Evolutionary conservation across 35 echinoderm and acorn worm genomes (phyloP), one percentile per base, ranked within the genome.

Genomic region (Heliocidaris erythrogramma): DNA sequence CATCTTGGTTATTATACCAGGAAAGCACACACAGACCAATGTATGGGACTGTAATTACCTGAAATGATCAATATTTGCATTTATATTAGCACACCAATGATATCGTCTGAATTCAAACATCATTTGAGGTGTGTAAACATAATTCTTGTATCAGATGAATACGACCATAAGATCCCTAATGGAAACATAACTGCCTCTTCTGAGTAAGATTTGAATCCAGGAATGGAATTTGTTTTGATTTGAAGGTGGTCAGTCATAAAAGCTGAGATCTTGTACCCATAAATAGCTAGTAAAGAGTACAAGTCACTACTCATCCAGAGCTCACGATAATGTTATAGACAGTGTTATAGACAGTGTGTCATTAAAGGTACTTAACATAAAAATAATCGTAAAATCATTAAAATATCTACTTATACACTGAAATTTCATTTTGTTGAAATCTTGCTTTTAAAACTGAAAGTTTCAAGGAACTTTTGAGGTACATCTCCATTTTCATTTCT

Each of bases 11-110:
- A 78, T n/a, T 78, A n/a, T 27, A 78, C 18, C 27, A 4, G 27
- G 14, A n/a, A n/a, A 78, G 65, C 65, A 78, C 65, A 78, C 65
- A 78, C 21, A 78, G 65, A 78, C 65, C 65, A n/a, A 78, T 78
- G 65, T 78, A 78, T 78, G 65, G 65, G 65, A 78, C 17, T 78
- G 27, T 78, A n/a, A 78, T 78, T 78, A 78, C 65, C 65, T 78
- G 18, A 78, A 78, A 78, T 78, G 21, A 78, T 78, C 65, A 78
- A 27, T 78, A 78, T 78, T 78, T 18, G 27, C 65, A 78, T 78
- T 24, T 27, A n/a, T 24, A 78, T 78, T 78, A 78, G 65, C 65
- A 78, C 65, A 78, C 65, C 5, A 21, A 18, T 78, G 27, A 7
- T n/a, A 78, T 78, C 4, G 65, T 21, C 27, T 18, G 65, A 78